Conservation (phyloP, 2,888 invertebrate genomes). For the Aspidiotus destructor region DNA sequence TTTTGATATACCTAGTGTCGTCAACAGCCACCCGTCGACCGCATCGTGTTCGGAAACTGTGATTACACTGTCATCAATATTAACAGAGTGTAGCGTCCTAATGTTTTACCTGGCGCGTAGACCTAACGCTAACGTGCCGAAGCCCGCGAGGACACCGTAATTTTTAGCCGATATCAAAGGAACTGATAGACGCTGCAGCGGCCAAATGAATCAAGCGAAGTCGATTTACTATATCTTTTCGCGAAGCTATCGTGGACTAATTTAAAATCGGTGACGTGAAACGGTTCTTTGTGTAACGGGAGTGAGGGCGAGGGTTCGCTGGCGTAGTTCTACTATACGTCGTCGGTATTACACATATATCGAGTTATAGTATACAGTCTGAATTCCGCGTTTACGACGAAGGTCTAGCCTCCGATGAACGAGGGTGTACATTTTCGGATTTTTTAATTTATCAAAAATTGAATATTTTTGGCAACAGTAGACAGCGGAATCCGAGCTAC, state of each 20-base stretch:
- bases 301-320: too few relatives aligned
- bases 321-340: too few relatives aligned
- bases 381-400: too few relatives aligned
- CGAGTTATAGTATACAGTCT: too few relatives aligned
- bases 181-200: not conserved
- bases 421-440: too few relatives aligned
- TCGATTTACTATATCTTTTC: not conserved
- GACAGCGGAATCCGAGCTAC: too few relatives aligned
- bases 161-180: constrained; percentile 1
- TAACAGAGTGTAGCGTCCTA: constrained; percentile 1
- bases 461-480: too few relatives aligned
- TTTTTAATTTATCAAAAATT: too few relatives aligned
- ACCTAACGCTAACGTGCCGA: not conserved
- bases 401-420: too few relatives aligned
- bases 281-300: not conserved
- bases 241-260: not conserved
- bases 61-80: constrained; percentile 15
- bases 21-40: constrained; percentile 7
- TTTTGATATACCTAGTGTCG: constrained; percentile 5
- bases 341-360: too few relatives aligned
- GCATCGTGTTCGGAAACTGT: not conserved
- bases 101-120: not conserved
- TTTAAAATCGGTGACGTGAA: constrained; percentile 2
- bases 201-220: constrained; percentile 1
- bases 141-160: constrained; percentile 1